Percentiles rank a stretch among this genome's conserved stretches.
Conservation (phyloP, 1,140 invertebrate genomes). For the Nephila pilipes region DNA sequence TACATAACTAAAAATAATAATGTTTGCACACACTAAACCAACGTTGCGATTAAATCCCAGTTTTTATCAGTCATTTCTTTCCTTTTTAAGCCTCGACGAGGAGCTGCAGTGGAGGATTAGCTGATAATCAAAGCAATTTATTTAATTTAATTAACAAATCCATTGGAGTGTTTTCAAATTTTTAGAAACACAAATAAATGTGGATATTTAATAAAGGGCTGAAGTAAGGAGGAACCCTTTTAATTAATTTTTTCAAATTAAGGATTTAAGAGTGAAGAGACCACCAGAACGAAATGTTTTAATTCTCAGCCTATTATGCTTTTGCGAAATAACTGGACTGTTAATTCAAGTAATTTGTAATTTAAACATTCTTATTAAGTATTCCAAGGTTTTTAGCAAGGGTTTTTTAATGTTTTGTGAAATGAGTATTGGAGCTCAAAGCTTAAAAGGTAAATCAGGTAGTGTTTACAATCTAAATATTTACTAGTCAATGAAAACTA, state of each 20-base stretch:
- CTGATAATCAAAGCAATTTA: background rate
- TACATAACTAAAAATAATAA: background rate
- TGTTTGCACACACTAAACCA: background rate
- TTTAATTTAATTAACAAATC: background rate
- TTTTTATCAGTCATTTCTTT: background rate
- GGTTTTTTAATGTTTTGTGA: too few species aligned
- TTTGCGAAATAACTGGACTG: too few species aligned
- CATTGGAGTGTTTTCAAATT: background rate
- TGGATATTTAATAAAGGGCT: background rate
- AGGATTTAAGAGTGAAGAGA: background rate
- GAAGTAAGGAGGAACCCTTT: background rate
- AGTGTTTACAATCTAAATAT: too few species aligned
- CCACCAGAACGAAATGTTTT: background rate
- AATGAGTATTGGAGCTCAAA: too few species aligned
- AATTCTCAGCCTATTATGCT: too few species aligned
- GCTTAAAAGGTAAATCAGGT: too few species aligned
- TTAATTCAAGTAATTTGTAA: too few species aligned
- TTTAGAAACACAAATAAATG: background rate
- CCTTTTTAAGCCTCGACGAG: background rate
- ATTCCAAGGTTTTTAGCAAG: too few species aligned
- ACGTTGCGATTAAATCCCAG: background rate
- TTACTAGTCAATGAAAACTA: too few species aligned
- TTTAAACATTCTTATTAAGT: too few species aligned
- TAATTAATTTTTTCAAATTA: background rate
- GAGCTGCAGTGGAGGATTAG: background rate